Base-by-base conservation (phyloP, 2,113 vertebrate genomes). In the Marmota flaviventris region DNA sequence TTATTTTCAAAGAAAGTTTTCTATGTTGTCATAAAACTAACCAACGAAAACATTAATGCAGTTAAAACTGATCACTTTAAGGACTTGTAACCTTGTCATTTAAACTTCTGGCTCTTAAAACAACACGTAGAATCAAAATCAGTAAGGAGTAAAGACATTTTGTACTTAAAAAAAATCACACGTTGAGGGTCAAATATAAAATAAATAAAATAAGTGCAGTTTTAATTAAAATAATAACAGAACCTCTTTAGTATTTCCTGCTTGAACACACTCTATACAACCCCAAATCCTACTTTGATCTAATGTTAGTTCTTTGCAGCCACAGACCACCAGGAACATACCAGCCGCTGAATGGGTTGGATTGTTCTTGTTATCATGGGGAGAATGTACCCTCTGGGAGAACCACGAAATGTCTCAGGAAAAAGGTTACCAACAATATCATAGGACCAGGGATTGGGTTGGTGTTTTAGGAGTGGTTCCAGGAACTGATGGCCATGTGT, bases 1-100 rank as follows among this genome's bases (percentile, higher is more conserved):
- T 75, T 95, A 48, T 37, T 69, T 92, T 58, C 42, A 85, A 42
- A 89, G n/a, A 45, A 56, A 37, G n/a, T 89, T 89, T 89, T 76
- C 20, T 65, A 45, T 48, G 2, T 14, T 18, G 27, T 45, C 45
- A 70, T 51, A 69, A 53, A 84, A 48, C 58, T 95, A 85, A 65
- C 37, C 34, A 92, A 25, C 69, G 5, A 39, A 65, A 89, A 84
- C 45, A n/a, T 79, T 79, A 24, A 92, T 42, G 0, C 8, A 61
- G 61, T 37, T 75, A 32, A 5, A 81, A 25, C 3, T 34, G n/a
- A 81, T 81, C 3, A 81, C 14, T 37, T 67, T 61, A 70, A 92
- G 92, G 32, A 3, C 4, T 3, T 18, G 8, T 79, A 5, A 0
- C 18, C 32, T 93, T 65, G 32, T 14, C 56, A 37, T 17, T 5